Base-by-base conservation (phyloP, 2,797 vertebrate species). In the Gymnothorax javanicus region DNA sequence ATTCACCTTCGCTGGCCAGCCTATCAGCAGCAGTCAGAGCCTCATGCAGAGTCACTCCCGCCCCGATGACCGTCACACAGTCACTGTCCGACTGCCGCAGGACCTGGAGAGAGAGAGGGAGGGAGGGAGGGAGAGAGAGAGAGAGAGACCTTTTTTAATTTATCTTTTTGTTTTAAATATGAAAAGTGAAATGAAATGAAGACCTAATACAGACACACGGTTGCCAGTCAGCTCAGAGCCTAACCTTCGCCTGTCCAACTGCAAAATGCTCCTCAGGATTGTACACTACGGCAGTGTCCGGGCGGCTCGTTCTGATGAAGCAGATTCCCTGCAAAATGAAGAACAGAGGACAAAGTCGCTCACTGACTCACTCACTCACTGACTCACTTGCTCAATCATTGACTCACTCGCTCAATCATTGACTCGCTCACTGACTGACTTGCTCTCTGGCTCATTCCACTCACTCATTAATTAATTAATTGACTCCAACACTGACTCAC, bases 11-110 rank as follows among this genome's bases (percentile, higher is more conserved):
- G 87, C 93, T 94, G 82, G 94, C 93, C 77, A 98, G 94, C 3
- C 91, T 91, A 3, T 95, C 96, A 2, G 97, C 96, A 89, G 97
- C 97, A 87, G 91, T 58, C 33, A 98, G 94, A 3, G 97, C 96
- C 89, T 98, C 97, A 0, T 98, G 97, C 83, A 98, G 91, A 3
- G 97, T 98, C 11, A 98, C 88, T 27, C 97, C 97, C 88, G 97
- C 97, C 77, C 96, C 97, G 85, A 98, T 94, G 79, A 98, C 96
- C 0, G 97, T 97, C 88, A 97, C 95, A 17, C 92, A 89, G 91
- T 98, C 97, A 0, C 57, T 93, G 84, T 90, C 91, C 79, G 95
- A 96, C 88, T 96, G 91, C 27, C 95, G 95, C 60, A 98, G 92
- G 84, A 98, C 95, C 97, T 98, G 91, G 17, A 73, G 27, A 7